Base-by-base conservation (phyloP, 35 echinoderm and acorn worm species). In the Hemicentrotus pulcherrimus region DNA sequence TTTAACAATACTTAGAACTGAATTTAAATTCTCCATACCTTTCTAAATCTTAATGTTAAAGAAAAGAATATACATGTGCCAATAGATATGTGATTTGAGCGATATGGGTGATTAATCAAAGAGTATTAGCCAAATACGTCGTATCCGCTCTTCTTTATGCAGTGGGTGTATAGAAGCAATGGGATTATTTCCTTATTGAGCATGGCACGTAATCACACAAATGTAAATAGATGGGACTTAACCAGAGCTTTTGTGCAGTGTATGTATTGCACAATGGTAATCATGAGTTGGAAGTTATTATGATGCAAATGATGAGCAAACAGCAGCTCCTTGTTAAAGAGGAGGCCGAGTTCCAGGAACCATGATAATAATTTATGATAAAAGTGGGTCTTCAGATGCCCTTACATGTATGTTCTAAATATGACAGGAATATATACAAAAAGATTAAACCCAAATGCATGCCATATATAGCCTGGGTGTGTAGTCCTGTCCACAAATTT, bases 291-390 rank as follows among this genome's bases (percentile, higher is more conserved):
- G 70, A 45, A 5, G 88, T 13, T 47, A 90, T 90, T 90, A 31
- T 45, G n/a, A 90, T 90, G 88, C 88, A 90, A 90, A 90, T 90
- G 88, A 9, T 90, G 9, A 0, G 88, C 88, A 90, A 45, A 90
- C 88, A 47, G 88, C 88, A 90, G 88, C 88, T 90, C 32, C 46
- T 14, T 45, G 88, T 90, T 47, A 32, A 90, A 90, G 32, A 59
- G 52, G 16, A 59, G 52, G 52, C 11, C 2, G 52, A 14, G 9
- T 59, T 14, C 52, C 16, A 2, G 52, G 16, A 16, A 59, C 7
- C 6, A 12, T 59, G 52, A 59, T 14, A 59, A 59, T 59, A 16
- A 59, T 59, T 59, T 59, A 5, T 85, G 70, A 85, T 16, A 85
- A 85, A 30, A 30, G 15, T 30, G 0, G 30, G 70, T 19, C 35